phyloP scores from a whole-genome alignment of 2,888 invertebrate species.

The Polymixis flavicincta region DNA sequence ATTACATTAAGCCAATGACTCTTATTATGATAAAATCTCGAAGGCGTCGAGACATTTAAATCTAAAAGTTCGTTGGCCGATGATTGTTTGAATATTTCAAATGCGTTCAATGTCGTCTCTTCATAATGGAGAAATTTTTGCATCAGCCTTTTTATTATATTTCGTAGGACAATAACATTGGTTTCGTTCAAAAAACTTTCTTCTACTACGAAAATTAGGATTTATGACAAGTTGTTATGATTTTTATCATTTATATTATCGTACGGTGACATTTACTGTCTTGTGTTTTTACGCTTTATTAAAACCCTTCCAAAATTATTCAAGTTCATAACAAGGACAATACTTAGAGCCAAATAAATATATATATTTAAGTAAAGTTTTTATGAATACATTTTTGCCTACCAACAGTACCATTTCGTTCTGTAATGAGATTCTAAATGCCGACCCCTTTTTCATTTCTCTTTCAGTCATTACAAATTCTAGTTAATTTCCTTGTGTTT shows the following conservation, averaged over 20 bases:
- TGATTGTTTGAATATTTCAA: slow-evolving; percentile 52
- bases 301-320: slow-evolving; percentile 32
- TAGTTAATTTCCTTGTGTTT: slow-evolving; percentile 58
- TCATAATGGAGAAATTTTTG: slow-evolving; percentile 31
- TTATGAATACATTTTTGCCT: slow-evolving; percentile 16
- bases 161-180: slow-evolving; percentile 13
- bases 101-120: slow-evolving; percentile 52
- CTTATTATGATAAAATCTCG: slow-evolving; percentile 49
- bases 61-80: slow-evolving; percentile 54
- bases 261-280: slow-evolving; percentile 19
- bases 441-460: slow-evolving; percentile 55
- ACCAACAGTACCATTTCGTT: slow-evolving; percentile 27
- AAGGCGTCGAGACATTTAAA: slow-evolving; percentile 54
- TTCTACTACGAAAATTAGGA: slow-evolving; percentile 7
- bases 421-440: slow-evolving; percentile 57
- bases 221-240: slow-evolving; percentile 10
- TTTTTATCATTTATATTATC: slow-evolving; percentile 14
- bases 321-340: slow-evolving; percentile 7
- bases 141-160: slow-evolving; percentile 31
- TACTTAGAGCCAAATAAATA: background rate
- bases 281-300: slow-evolving; percentile 21
- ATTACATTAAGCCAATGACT: slow-evolving; percentile 45
- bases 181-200: slow-evolving; percentile 17
- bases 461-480: slow-evolving; percentile 50
- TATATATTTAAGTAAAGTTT: slow-evolving; percentile 14